Conservation (phyloP, 2,113 vertebrate species). For the Peromyscus leucopus region DNA sequence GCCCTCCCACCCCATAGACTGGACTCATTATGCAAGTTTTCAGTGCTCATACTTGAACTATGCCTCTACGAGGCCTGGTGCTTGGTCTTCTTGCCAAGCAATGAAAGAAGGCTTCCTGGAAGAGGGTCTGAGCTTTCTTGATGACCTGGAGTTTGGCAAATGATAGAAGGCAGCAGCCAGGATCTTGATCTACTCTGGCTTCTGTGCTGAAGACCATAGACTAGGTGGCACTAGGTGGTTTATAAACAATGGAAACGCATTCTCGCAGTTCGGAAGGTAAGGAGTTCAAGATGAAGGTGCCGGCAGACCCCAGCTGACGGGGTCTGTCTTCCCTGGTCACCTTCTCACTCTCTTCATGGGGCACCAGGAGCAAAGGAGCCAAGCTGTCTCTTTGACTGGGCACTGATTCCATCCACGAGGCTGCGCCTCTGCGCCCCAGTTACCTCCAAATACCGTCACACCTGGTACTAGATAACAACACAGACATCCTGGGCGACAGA, state of each 20-base stretch:
- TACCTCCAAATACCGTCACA: not conserved
- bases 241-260: not conserved
- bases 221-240: not conserved
- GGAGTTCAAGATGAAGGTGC: not conserved
- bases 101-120: slow-evolving; percentile 1
- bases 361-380: not conserved
- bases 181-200: not conserved
- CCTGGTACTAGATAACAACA: not conserved
- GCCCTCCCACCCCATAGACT: not conserved
- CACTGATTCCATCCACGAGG: not conserved
- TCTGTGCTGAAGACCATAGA: not conserved
- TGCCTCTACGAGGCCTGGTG: not conserved
- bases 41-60: not conserved
- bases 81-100: not conserved
- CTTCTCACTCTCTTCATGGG: not conserved
- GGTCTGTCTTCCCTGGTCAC: not conserved
- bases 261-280: not conserved
- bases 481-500: not conserved
- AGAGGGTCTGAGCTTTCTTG: not conserved
- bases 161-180: not conserved
- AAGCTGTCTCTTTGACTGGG: not conserved
- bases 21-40: not conserved
- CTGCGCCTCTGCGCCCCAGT: not conserved
- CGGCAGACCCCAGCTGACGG: not conserved
- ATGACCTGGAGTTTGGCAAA: not conserved